Base-by-base conservation (phyloP, 2,797 vertebrate genomes). In the Pipistrellus kuhlii region DNA sequence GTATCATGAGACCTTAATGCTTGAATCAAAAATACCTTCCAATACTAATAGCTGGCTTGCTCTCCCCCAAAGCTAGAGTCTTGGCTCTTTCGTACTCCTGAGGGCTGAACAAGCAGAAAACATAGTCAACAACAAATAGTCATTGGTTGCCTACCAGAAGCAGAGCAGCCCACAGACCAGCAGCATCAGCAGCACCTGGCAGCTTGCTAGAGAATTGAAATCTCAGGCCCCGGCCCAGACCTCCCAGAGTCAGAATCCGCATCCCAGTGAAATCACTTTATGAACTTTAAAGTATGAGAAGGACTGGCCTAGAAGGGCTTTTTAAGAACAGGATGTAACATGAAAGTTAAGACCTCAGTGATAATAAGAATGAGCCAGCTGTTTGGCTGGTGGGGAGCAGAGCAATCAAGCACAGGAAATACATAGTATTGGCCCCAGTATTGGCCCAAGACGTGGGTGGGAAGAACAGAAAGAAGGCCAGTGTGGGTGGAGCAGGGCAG, bases 21-120 rank as follows among this genome's bases (percentile, higher is more conserved):
- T 90, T 94, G 30, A 73, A 23, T 94, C 57, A 76, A 68, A 90
- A 90, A 81, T 64, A 27, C 14, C 3, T 88, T 85, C 32, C 6
- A 81, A 73, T 64, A 81, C n/a, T 38, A n/a, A n/a, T n/a, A 90
- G 81, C 55, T 46, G 21, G 13, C 51, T 69, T 85, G 53, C 68
- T 81, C 10, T 53, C 72, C 76, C 35, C 18, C 46, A 57, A 38
- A 85, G 41, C 48, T 77, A 27, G 68, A 72, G 48, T 72, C 30
- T n/a, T 83, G 21, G 73, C 55, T 86, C 25, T 46, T 81, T 48
- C 53, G 32, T 23, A 20, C 11, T 11, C 38, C 20, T 13, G 9
- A 83, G 44, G 14, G 6, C 55, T 87, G 23, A 66, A 73, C 91
- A 21, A 59, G 55, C 35, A 78, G 35, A 87, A 80, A 84, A 62